Evolutionary conservation across 2,888 invertebrate species (phyloP), one percentile per base, ranked within the genome.

Genomic region (Mythimna loreyi): DNA sequence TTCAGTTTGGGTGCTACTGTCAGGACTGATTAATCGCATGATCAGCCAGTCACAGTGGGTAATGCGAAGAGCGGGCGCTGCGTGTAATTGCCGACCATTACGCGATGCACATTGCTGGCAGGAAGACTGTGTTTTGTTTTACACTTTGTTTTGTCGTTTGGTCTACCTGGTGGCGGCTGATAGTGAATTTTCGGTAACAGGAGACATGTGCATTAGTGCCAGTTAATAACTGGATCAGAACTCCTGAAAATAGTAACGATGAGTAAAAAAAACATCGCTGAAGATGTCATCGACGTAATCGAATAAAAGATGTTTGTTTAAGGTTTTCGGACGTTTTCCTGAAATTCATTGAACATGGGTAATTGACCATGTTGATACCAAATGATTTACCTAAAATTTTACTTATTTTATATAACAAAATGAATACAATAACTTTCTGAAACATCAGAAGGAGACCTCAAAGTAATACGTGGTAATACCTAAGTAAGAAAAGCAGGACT

Each of bases 1-100:
- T 64, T 59, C 9, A 11, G 16, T 9, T 0, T 43, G 52, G 11
- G 5, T 9, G 21, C 2, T 28, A 21, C 36, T 47, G 33, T 74
- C 55, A 61, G 33, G 53, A 59, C 25, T 59, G 58, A 83, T 81
- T 83, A 74, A 74, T 81, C 75, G 75, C 75, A 72, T 75, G 82
- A 81, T 75, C 68, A 50, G 64, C 36, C 61, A 70, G 68, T 72
- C 72, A 68, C 60, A 66, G 71, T 80, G 60, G 74, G 75, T 72
- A 78, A 75, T 78, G 70, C 56, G 72, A 71, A 67, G 78, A 52
- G 52, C 67, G 72, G 75, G 82, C 56, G 64, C 61, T 72, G 77
- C 72, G 64, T 75, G 53, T 80, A 85, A 82, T 78, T 72, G 72
- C n/a, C 49, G 47, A 50, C 56, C 61, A 85, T 83, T 77, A 80